Evolutionary conservation across 2,113 vertebrate species (phyloP), one percentile per base, ranked within the genome.

Genomic region (Pterocles burchelli): DNA sequence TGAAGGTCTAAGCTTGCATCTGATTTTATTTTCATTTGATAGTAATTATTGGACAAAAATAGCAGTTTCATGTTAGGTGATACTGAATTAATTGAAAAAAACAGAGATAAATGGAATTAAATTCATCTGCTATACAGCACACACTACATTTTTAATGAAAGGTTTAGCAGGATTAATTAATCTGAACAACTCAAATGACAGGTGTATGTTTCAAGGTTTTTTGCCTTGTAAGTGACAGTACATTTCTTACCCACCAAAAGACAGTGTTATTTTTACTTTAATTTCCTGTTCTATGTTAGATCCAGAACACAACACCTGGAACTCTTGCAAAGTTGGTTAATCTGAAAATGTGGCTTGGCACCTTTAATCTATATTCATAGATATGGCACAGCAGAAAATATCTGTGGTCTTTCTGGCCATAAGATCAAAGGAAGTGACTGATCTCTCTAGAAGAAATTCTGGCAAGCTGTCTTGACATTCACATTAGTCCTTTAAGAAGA

Each of bases 151-250:
- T n/a, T 62, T 33, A 76, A 51, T 68, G 10, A 65, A 82, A 70
- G 13, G 7, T 85, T 91, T 75, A 61, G 36, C 58, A 82, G 25
- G 17, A 55, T 70, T 92, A 89, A 88, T 90, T 91, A 68, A 52
- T 88, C 54, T 78, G 52, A 92, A 48, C 17, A 85, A 24, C 28
- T 85, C 14, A 96, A 97, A 92, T 76, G 67, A 73, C 51, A 96
- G 45, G 52, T 89, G 88, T 24, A n/a, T 1, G 7, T 34, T 89
- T 87, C 43, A 59, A 36, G 17, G 28, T 49, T 59, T 90, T 95
- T 55, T 94, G 61, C 88, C 71, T 77, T 92, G 28, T 75, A 75
- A 93, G 57, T 93, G 88, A 88, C 78, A 94, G 61, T 49, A 62
- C 11, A 31, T 88, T 78, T 94, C 75, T 93, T 58, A 51, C 25